A percentile compares a stretch with the other conserved stretches of the same genome.
These are phyloP conservation scores for Seriola aureovittata DNA, from an alignment of 2,113 vertebrate genomes.

Conservation along the genomic window DNA sequence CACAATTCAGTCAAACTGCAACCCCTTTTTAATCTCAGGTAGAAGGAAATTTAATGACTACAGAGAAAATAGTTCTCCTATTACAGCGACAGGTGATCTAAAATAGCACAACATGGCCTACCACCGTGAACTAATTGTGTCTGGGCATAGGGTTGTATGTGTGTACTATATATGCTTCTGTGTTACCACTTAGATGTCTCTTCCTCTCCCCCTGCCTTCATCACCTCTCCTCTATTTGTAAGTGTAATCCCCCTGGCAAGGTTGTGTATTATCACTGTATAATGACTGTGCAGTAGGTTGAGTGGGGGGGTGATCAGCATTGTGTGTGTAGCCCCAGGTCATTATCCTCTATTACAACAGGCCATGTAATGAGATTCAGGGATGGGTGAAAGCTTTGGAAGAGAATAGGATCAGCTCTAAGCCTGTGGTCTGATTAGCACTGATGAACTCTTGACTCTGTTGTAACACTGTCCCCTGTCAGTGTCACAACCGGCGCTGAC, in stretches of 20 bases:
- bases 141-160: conserved; percentile 13
- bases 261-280: conserved; percentile 77
- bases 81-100: conserved; percentile 42
- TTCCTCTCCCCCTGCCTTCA: conserved; percentile 42
- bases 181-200: conserved; percentile 43
- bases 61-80: conserved; percentile 32
- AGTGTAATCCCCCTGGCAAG: conserved; percentile 65
- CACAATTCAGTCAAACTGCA: conserved; percentile 49
- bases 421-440: conserved; percentile 80
- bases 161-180: conserved; percentile 34
- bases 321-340: conserved; percentile 75
- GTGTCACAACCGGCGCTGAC: conserved; percentile 61
- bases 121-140: conserved; percentile 41
- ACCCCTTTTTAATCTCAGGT: conserved; percentile 52
- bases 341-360: conserved; percentile 80
- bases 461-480: conserved; percentile 68
- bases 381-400: conserved; percentile 73
- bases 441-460: conserved; percentile 81
- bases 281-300: conserved; percentile 75
- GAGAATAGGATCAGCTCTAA: conserved; percentile 78
- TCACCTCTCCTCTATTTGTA: conserved; percentile 61
- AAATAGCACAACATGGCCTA: conserved; percentile 38
- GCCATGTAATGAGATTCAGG: conserved; percentile 81
- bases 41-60: conserved; percentile 48
- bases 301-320: conserved; percentile 70